A percentile compares a stretch with the other conserved stretches of the same genome.
Evolutionary conservation across 2,797 vertebrate genomes (phyloP).

Genomic region (Chaetophractus vellerosus): DNA sequence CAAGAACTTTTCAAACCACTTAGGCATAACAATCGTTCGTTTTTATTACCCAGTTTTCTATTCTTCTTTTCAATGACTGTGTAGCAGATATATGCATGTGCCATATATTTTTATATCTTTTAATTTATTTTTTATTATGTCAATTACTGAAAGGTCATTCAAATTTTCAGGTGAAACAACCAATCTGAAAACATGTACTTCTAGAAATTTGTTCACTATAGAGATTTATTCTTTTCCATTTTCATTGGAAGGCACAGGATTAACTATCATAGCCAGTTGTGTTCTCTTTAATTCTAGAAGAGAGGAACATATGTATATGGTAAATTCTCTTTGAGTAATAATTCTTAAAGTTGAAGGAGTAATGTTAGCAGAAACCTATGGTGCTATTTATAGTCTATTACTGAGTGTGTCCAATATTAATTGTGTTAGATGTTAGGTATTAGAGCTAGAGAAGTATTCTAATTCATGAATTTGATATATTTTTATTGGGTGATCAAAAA

Average conservation of each 20-base stretch:
- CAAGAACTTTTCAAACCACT: conserved; percentile 64
- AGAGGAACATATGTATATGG: background rate
- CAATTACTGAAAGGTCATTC: conserved; percentile 61
- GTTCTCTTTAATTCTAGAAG: conserved; percentile 25
- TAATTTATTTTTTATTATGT: conserved; percentile 71
- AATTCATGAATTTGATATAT: conserved; percentile 8
- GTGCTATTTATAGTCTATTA: conserved; percentile 31
- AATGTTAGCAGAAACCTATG: background rate
- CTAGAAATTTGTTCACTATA: conserved; percentile 18
- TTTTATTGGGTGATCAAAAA: background rate
- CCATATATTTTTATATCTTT: conserved; percentile 55
- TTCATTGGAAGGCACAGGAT: background rate
- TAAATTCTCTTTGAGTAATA: background rate
- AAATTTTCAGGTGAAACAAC: conserved; percentile 24
- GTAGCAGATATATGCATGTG: background rate
- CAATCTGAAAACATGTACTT: background rate
- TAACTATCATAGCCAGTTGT: background rate
- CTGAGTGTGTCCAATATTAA: background rate
- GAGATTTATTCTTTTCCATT: conserved; percentile 21
- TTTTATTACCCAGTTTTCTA: conserved; percentile 55
- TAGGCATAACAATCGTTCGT: background rate
- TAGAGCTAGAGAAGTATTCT: background rate
- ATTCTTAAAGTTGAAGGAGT: conserved; percentile 50
- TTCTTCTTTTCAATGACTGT: conserved; percentile 52
- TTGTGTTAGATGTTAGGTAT: conserved; percentile 1